Evolutionary conservation across 2,797 vertebrate species (phyloP).

Genomic region (Coregonus suidteri): DNA sequence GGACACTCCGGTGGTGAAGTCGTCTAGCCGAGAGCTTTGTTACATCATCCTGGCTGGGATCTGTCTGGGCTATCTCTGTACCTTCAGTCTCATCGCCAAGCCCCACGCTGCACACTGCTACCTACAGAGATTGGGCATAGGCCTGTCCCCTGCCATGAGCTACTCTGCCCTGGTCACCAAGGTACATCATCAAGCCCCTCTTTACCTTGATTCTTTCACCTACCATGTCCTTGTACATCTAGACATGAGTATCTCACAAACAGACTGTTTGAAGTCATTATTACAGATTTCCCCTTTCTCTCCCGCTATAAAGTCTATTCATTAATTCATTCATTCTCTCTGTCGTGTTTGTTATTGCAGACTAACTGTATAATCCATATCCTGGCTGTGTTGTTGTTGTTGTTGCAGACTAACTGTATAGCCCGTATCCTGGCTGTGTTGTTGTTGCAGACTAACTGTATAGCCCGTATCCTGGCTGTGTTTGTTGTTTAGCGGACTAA

Average conservation of each 20-base stretch:
- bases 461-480: too few relatives aligned
- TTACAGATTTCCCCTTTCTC: not conserved
- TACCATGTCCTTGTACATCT: not conserved
- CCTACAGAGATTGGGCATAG: constrained; percentile 93
- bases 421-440: too few relatives aligned
- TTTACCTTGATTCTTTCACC: too few relatives aligned
- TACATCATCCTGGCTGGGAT: constrained; percentile 97
- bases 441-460: too few relatives aligned
- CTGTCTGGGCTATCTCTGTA: constrained; percentile 94
- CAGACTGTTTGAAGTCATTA: not conserved
- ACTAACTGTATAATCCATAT: too few relatives aligned
- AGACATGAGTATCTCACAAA: not conserved
- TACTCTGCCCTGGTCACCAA: constrained; percentile 98
- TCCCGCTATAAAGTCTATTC: not conserved
- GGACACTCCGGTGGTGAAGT: constrained; percentile 97
- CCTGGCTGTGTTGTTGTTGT: too few relatives aligned
- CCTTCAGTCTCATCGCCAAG: constrained; percentile 94
- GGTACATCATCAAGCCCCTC: constrained; percentile 36
- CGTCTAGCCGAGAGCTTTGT: constrained; percentile 95
- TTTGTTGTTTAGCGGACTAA: too few relatives aligned
- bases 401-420: too few relatives aligned
- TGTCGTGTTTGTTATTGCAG: too few relatives aligned
- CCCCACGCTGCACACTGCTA: constrained; percentile 93
- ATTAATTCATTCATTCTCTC: not conserved
- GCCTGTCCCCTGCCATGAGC: constrained; percentile 96